These are phyloP conservation scores for Ceratosolen solmsi DNA, from an alignment of 1,140 invertebrate genomes.

Conservation along the genomic window DNA sequence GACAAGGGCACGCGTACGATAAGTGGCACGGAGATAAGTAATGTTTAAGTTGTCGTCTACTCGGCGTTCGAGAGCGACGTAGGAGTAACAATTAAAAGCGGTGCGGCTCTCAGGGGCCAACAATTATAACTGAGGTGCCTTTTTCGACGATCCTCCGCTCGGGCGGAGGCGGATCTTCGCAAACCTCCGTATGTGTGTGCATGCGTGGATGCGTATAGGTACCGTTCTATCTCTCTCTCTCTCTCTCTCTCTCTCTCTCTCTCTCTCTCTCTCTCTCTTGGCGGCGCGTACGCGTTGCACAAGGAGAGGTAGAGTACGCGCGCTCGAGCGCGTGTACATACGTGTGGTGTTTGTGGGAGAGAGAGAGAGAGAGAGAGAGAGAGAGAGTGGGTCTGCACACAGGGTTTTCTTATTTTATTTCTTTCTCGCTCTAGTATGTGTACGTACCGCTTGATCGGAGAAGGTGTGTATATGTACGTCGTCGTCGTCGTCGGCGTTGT, in stretches of 20 bases:
- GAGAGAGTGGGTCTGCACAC: too few species aligned
- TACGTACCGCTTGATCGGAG: constrained; percentile 54
- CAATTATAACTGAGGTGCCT: constrained; percentile 74
- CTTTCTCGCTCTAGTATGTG: constrained; percentile 48
- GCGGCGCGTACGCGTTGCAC: too few species aligned
- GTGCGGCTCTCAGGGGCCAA: constrained; percentile 68
- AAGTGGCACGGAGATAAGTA: constrained; percentile 22
- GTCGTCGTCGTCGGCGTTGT: constrained; percentile 40
- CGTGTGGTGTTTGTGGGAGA: not conserved
- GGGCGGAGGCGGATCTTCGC: constrained; percentile 63
- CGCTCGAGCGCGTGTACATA: constrained; percentile 11
- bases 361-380: not conserved
- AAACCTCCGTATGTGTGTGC: not conserved
- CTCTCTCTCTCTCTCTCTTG: not conserved
- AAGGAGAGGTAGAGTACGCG: too few species aligned
- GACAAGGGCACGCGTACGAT: not conserved
- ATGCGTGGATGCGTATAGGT: not conserved
- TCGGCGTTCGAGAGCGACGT: not conserved
- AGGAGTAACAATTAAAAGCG: constrained; percentile 25
- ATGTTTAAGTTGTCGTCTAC: not conserved
- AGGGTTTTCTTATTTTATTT: constrained; percentile 41
- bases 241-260: not conserved
- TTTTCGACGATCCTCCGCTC: constrained; percentile 67
- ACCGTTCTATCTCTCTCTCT: not conserved
- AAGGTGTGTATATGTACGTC: constrained; percentile 46